Base-by-base conservation (phyloP, 2,888 invertebrate genomes). In the Eremobia ochroleuca region DNA sequence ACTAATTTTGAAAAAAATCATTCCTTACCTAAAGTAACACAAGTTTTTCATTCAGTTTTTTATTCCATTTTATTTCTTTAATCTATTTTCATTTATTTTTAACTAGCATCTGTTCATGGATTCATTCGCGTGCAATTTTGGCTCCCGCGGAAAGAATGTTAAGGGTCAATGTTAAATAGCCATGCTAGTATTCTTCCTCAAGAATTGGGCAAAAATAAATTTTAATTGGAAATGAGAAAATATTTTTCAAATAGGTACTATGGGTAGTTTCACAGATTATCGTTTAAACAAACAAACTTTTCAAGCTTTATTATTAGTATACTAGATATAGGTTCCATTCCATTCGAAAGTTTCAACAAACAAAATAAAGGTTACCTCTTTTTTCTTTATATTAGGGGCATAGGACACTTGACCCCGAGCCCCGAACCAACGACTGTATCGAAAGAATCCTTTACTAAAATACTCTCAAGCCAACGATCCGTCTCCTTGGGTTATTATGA, bases 381-480 rank as follows among this genome's bases (percentile, higher is more conserved):
- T 31, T 13, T 34, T 55, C 25, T 52, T 55, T 31, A 40, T 78
- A 70, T 67, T 52, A 49, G 25, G 70, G 65, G 28, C 28, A 62
- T 0, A 40, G 43, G 52, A 37, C 67, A 43, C 49, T 79, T 83
- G 79, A 79, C 61, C 79, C 34, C 34, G 28, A 49, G 13, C 28
- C 28, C 21, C 21, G 31, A 74, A 64, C 6, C 70, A 71, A 58
- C 71, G 80, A 82, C 69, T 62, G 37, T 68, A 72, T 67, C 84
- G 34, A 62, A 70, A 67, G 58, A 65, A 73, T 81, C 76, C 62
- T 73, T 80, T 59, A 71, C 46, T 58, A 49, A 49, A 79, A 75
- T 61, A 83, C 65, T 75, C 21, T 62, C 34, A 49, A 76, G 25
- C 70, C 76, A 83, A 77, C 85, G 81, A 83, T 77, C 77, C 85